Evolutionary conservation across 1,140 invertebrate species (phyloP).

Genomic region (Brachionus asplanchnoidis): DNA sequence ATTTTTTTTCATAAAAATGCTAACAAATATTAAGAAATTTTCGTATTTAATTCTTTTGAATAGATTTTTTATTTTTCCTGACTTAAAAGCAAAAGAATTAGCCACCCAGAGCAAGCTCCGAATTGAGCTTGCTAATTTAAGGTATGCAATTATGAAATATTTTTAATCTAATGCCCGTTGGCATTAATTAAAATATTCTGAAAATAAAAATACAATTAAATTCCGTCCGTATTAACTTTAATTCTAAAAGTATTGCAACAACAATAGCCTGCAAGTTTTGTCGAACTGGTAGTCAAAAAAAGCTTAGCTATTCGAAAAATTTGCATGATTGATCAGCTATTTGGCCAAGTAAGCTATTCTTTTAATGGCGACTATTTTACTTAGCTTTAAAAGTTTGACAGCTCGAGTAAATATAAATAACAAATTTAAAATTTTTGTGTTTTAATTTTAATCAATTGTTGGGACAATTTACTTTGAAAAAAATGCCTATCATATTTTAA

Average conservation of each 20-base stretch:
- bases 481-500: not conserved
- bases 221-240: not conserved
- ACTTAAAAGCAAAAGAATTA: not conserved
- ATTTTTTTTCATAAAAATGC: not conserved
- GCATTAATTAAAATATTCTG: conserved; percentile 7
- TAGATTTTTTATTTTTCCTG: not conserved
- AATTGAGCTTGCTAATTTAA: not conserved
- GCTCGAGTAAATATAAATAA: not conserved
- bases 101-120: not conserved
- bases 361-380: not conserved
- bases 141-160: not conserved
- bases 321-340: conserved; percentile 28
- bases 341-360: not conserved
- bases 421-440: not conserved
- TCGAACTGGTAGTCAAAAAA: not conserved
- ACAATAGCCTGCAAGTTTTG: not conserved
- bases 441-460: not conserved
- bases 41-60: not conserved
- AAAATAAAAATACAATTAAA: not conserved
- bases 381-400: not conserved
- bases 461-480: not conserved
- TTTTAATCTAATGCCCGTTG: not conserved
- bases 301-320: not conserved
- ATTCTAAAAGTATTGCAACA: not conserved
- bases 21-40: not conserved